phyloP scores from a whole-genome alignment of 2,888 invertebrate genomes.

The Habroteleia sp. region DNA sequence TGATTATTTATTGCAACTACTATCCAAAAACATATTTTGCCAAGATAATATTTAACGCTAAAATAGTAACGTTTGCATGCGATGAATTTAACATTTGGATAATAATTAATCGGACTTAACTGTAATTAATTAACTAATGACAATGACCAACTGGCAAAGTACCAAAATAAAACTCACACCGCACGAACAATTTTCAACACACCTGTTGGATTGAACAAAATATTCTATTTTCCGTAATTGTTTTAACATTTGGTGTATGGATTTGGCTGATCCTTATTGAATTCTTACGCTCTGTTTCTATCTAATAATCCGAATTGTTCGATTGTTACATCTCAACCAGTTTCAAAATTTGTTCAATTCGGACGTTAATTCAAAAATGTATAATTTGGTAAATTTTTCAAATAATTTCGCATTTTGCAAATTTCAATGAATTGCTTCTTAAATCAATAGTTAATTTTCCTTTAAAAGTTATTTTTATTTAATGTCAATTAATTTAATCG shows the following conservation, averaged over 20 bases:
- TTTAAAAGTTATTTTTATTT: no score
- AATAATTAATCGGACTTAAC: no score
- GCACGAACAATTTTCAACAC: conserved; percentile 32
- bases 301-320: conserved; percentile 38
- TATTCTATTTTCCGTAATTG: conserved; percentile 54
- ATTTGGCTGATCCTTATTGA: conserved; percentile 73
- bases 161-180: conserved; percentile 14
- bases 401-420: no score
- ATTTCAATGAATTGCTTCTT: no score
- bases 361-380: no score
- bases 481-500: no score
- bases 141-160: no score
- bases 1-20: neutral
- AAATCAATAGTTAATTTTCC: no score
- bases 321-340: conserved; percentile 50
- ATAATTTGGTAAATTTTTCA: no score
- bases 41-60: neutral
- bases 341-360: neutral
- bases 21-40: conserved; percentile 1
- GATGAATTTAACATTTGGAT: neutral
- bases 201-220: conserved; percentile 32
- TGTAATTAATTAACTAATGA: neutral
- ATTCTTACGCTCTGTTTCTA: conserved; percentile 53
- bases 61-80: conserved; percentile 11
- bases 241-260: conserved; percentile 64